A percentile compares a stretch with the other conserved stretches of the same genome.
Evolutionary conservation across 2,113 vertebrate genomes (phyloP).

Genomic region (Oncorhynchus clarkii): DNA sequence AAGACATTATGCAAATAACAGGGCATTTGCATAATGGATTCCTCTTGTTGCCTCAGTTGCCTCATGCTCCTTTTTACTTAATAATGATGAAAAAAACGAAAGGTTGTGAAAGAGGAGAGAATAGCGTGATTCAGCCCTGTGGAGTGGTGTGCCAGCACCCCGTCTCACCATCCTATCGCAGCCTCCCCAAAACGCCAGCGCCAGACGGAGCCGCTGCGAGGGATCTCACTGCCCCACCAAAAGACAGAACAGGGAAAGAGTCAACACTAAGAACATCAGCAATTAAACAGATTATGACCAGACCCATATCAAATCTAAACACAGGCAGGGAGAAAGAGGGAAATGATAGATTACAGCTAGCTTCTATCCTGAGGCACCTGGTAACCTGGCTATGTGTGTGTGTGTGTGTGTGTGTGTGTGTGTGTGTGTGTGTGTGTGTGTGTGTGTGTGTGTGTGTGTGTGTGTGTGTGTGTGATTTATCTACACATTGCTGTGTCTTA

Average conservation of each 20-base stretch:
- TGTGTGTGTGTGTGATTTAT: background rate
- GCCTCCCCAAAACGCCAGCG: conserved; percentile 37
- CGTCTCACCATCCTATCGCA: conserved; percentile 11
- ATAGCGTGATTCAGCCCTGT: conserved; percentile 38
- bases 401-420: too few relatives aligned
- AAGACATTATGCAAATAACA: conserved; percentile 96
- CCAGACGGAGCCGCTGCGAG: background rate
- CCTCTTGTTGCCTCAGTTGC: conserved; percentile 88
- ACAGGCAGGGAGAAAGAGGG: background rate
- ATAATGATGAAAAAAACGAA: conserved; percentile 67
- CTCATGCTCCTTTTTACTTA: conserved; percentile 81
- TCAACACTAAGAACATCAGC: conserved; percentile 23
- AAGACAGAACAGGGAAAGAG: background rate
- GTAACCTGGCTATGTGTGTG: background rate
- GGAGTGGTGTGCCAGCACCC: conserved; percentile 36
- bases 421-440: too few relatives aligned
- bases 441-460: too few relatives aligned
- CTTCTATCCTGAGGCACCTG: background rate
- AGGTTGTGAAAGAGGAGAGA: conserved; percentile 65
- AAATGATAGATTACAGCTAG: background rate
- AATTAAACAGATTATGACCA: conserved; percentile 23
- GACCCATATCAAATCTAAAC: conserved; percentile 7
- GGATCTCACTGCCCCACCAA: background rate
- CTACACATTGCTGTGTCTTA: conserved; percentile 34
- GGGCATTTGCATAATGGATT: conserved; percentile 95